These are phyloP conservation scores for Coelinius sp. DNA, from an alignment of 2,888 invertebrate species.

Conservation along the genomic window DNA sequence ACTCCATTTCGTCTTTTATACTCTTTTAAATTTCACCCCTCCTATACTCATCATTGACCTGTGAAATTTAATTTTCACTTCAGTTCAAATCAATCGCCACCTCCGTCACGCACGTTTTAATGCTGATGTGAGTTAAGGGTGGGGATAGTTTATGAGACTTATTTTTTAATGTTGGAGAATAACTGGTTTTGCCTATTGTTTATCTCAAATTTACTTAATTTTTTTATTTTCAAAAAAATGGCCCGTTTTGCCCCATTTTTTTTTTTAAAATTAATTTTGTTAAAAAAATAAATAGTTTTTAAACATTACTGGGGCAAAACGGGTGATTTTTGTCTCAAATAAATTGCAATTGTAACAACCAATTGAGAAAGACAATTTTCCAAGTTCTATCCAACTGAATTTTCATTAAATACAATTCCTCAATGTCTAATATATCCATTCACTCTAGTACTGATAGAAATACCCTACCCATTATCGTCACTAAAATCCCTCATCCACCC, in stretches of 20 bases:
- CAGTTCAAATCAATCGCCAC: conserved; percentile 25
- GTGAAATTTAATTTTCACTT: conserved; percentile 20
- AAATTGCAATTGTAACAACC: not conserved
- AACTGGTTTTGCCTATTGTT: too few relatives aligned
- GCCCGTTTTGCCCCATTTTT: too few relatives aligned
- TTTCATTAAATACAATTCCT: conserved; percentile 67
- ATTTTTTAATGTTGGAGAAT: not conserved
- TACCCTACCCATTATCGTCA: conserved; percentile 11
- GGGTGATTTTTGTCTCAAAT: too few relatives aligned
- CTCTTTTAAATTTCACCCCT: not conserved
- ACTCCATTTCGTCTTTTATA: not conserved
- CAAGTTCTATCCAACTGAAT: conserved; percentile 56
- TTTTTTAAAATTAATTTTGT: too few relatives aligned
- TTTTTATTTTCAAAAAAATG: too few relatives aligned
- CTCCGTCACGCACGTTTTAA: conserved; percentile 22
- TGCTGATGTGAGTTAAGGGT: not conserved
- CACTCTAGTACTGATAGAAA: not conserved
- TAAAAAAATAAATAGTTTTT: too few relatives aligned
- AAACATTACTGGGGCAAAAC: too few relatives aligned
- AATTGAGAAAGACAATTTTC: not conserved
- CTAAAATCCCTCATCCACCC: conserved; percentile 32
- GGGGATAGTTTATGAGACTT: too few relatives aligned
- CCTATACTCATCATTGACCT: conserved; percentile 28
- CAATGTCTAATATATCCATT: conserved; percentile 25
- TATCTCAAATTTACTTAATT: too few relatives aligned